Evolutionary conservation across 2,113 vertebrate genomes (phyloP), one percentile per base, ranked within the genome.

Genomic region (Xenotilapia longispinis): DNA sequence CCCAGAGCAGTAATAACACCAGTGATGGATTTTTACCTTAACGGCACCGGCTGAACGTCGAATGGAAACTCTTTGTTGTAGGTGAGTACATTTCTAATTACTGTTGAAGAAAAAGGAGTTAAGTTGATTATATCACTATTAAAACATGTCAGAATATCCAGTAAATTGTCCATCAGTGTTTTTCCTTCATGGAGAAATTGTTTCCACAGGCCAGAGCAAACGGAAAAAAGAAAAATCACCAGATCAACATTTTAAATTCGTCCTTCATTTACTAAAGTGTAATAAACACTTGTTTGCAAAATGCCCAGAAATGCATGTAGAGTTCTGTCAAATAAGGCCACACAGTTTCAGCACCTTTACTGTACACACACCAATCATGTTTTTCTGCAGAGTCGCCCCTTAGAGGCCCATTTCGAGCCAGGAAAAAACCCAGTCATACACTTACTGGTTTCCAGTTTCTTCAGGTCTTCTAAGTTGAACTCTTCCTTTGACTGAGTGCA

Each of bases 31-130:
- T 65, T 86, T 97, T 97, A 99, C 99, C 98, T 98, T 94, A 97
- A 96, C 78, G 98, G 98, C 90, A 99, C 97, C 45, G 98, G 98
- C 91, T 99, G 98, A 90, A 99, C 98, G 91, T 99, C 97, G 93
- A 99, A 99, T 47, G 98, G 98, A 82, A 99, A 99, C 88, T 98
- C 98, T 96, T 99, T 99, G 96, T 98, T 98, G 95, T 97, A 98
- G 19, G 97, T 98, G 93, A 98, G 97, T 89, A 99, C 97, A 94
- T 98, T 99, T 96, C 97, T 98, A 92, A 99, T 96, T 87, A 99
- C 98, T 99, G 93, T 87, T 93, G 91, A 93, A 6, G 15, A 92
- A 51, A 78, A 82, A 63, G n/a, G 90, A 54, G 79, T 84, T 21
- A 7, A 5, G 40, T 21, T 57, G 8, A 38, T 17, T 49, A 23